Conservation (phyloP, 2,888 invertebrate species). For the Omphaloscelis lunosa region DNA sequence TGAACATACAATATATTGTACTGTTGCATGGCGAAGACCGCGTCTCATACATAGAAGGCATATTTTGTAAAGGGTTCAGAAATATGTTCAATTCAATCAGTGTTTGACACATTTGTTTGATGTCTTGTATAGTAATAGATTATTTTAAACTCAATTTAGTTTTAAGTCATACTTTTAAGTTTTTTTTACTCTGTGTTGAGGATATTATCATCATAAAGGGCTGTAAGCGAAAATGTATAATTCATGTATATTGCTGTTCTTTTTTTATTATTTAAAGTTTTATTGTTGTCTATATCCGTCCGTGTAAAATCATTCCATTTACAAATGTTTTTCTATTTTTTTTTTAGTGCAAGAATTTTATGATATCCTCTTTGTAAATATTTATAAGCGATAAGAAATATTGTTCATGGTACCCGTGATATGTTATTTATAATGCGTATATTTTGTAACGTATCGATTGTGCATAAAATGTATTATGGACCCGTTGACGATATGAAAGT, state of each 20-base stretch:
- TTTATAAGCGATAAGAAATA: conserved; percentile 1
- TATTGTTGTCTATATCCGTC: conserved; percentile 38
- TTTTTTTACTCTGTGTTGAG: not conserved
- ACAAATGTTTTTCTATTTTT: not conserved
- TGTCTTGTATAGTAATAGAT: conserved; percentile 15
- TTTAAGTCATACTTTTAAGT: conserved; percentile 30
- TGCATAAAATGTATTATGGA: not conserved
- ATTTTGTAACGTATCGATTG: not conserved
- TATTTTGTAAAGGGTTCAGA: too few species aligned
- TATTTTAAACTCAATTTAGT: conserved; percentile 45
- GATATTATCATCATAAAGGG: not conserved
- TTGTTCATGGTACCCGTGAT: conserved; percentile 10
- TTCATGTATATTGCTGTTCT: conserved; percentile 17
- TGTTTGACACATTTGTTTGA: conserved; percentile 7
- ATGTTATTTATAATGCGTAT: conserved; percentile 15
- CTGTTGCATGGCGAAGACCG: not conserved
- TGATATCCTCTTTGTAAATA: conserved; percentile 18
- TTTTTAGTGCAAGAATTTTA: not conserved
- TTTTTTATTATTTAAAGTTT: conserved; percentile 36
- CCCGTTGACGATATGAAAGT: not conserved
- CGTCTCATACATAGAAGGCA: not conserved
- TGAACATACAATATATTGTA: not conserved
- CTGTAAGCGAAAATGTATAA: conserved; percentile 22
- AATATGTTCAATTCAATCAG: not conserved
- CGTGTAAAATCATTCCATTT: conserved; percentile 31